These are phyloP conservation scores for Brachylomia viminalis DNA, from an alignment of 2,888 invertebrate species.

Conservation along the genomic window DNA sequence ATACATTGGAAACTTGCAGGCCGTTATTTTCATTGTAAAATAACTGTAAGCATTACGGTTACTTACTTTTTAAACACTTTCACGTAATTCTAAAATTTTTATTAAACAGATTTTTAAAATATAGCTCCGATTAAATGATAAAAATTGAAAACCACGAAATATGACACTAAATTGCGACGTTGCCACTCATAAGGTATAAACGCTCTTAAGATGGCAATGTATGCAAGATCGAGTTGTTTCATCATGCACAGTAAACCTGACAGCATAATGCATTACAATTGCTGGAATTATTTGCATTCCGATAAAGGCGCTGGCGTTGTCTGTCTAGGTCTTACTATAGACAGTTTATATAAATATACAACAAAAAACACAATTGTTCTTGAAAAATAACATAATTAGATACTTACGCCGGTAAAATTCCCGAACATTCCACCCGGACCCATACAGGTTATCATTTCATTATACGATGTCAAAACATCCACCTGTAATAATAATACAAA, in stretches of 20 bases:
- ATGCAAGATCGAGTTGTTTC: background rate
- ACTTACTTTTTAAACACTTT: too few relatives aligned
- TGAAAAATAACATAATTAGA: background rate
- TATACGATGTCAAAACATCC: slow-evolving; percentile 86
- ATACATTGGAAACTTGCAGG: too few relatives aligned
- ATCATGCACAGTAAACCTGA: too few relatives aligned
- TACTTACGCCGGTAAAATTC: slow-evolving; percentile 85
- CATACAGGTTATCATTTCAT: slow-evolving; percentile 89
- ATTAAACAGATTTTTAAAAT: too few relatives aligned
- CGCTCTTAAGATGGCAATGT: background rate
- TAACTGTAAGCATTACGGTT: too few relatives aligned
- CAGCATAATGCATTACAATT: background rate
- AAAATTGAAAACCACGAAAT: too few relatives aligned
- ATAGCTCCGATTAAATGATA: too few relatives aligned
- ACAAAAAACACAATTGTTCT: background rate
- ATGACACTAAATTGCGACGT: too few relatives aligned
- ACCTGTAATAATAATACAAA: slow-evolving; percentile 75
- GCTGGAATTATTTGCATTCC: background rate
- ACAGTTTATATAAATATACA: background rate
- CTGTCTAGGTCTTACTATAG: background rate
- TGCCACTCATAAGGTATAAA: too few relatives aligned
- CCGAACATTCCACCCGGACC: slow-evolving; percentile 90
- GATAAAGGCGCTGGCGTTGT: background rate
- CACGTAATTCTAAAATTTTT: too few relatives aligned
- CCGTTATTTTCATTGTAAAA: too few relatives aligned